phyloP scores from a whole-genome alignment of 2,113 vertebrate genomes.

The Thalassoma bifasciatum region DNA sequence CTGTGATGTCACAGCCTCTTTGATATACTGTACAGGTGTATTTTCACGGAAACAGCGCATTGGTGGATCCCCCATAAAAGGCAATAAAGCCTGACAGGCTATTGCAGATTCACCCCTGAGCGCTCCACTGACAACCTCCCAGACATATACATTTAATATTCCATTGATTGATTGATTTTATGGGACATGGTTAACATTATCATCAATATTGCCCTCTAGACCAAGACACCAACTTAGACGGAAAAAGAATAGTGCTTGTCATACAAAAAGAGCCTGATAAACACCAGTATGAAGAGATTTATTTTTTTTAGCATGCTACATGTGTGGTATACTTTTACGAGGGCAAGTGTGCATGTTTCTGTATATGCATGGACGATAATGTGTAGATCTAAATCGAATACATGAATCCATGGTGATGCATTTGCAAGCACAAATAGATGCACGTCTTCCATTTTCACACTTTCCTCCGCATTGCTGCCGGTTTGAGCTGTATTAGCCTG shows the following conservation, averaged over 20 bases:
- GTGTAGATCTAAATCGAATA: conserved; percentile 15
- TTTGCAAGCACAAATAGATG: conserved; percentile 53
- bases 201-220: conserved; percentile 74
- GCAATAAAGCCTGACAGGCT: conserved; percentile 77
- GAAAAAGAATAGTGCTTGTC: conserved; percentile 54
- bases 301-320: conserved; percentile 15
- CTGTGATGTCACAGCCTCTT: conserved; percentile 54
- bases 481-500: conserved; percentile 73
- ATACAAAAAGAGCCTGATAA: conserved; percentile 39
- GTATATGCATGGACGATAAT: conserved; percentile 1
- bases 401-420: conserved; percentile 12
- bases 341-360: conserved; percentile 14
- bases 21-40: conserved; percentile 78
- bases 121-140: conserved; percentile 71
- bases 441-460: conserved; percentile 13
- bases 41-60: conserved; percentile 75
- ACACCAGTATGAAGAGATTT: conserved; percentile 25
- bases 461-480: conserved; percentile 46
- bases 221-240: conserved; percentile 50
- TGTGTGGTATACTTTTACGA: conserved; percentile 24
- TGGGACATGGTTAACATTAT: conserved; percentile 76
- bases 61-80: conserved; percentile 74
- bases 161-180: conserved; percentile 80
- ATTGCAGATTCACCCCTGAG: conserved; percentile 76
- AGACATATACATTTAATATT: conserved; percentile 81